These are phyloP conservation scores for Lamprotornis superbus DNA, from an alignment of 2,113 vertebrate genomes.

Conservation along the genomic window DNA sequence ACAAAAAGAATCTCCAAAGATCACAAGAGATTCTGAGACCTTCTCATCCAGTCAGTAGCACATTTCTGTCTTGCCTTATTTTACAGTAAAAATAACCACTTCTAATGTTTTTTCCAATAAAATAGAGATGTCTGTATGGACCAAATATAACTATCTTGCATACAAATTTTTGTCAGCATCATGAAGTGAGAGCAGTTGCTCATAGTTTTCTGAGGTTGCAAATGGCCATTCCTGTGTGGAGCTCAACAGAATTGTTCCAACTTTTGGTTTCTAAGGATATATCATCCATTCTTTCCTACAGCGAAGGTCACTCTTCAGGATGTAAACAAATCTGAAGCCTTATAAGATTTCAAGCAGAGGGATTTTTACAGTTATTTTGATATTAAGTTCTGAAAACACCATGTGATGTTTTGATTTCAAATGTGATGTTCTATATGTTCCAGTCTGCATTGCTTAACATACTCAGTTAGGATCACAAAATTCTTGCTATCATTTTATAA, in stretches of 20 bases:
- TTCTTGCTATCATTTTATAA: neutral
- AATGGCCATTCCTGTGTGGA: neutral
- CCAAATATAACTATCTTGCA: neutral
- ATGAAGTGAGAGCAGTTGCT: neutral
- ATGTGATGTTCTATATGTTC: neutral
- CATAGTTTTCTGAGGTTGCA: neutral
- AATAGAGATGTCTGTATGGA: neutral
- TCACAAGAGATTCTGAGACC: neutral
- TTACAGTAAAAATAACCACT: neutral
- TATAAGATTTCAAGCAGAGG: neutral
- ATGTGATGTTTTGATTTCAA: neutral
- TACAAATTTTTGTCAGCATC: neutral
- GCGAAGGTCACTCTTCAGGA: neutral
- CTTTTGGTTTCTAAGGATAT: neutral
- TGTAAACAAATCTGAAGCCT: neutral
- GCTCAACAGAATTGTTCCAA: neutral
- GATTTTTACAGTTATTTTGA: neutral
- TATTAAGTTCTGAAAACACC: neutral
- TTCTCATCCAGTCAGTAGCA: neutral
- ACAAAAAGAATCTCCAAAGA: neutral
- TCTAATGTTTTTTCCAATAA: neutral
- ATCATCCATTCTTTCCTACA: neutral
- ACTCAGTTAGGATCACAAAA: neutral
- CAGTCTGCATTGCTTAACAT: neutral
- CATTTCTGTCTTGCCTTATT: neutral